These are phyloP conservation scores for Sternarchorhynchus goeldii DNA, from an alignment of 2,797 vertebrate species.

Conservation along the genomic window DNA sequence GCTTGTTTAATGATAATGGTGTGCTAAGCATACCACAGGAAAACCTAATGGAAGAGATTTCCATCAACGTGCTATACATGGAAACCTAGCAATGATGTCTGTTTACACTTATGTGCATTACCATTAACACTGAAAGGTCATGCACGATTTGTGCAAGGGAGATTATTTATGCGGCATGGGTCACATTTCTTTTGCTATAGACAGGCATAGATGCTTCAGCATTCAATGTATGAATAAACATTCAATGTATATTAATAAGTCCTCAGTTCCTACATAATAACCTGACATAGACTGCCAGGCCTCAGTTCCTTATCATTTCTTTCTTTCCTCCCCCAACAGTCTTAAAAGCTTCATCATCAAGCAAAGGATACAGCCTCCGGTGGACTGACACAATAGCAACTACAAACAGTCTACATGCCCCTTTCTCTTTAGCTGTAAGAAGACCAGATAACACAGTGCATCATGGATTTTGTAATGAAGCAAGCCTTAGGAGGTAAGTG, in stretches of 20 bases:
- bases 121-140: slow-evolving; percentile 35
- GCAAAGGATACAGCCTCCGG: slow-evolving; percentile 37
- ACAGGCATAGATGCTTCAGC: background rate
- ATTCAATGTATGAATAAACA: background rate
- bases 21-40: slow-evolving; percentile 26
- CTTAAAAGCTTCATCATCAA: slow-evolving; percentile 29
- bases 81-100: slow-evolving; percentile 12
- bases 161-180: background rate
- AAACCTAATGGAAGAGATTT: slow-evolving; percentile 31
- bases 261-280: background rate
- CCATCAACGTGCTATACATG: slow-evolving; percentile 18
- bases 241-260: background rate
- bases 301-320: background rate
- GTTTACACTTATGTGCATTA: slow-evolving; percentile 38
- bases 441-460: slow-evolving; percentile 62
- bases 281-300: background rate
- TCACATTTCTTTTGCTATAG: background rate
- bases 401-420: slow-evolving; percentile 74
- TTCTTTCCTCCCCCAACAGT: slow-evolving; percentile 35
- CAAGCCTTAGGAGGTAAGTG: slow-evolving; percentile 94
- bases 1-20: slow-evolving; percentile 34
- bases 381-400: slow-evolving; percentile 28
- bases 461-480: slow-evolving; percentile 99
- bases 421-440: slow-evolving; percentile 68
- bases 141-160: slow-evolving; percentile 22